phyloP scores from a whole-genome alignment of 2,797 vertebrate genomes.

The Heterohyrax brucei region DNA sequence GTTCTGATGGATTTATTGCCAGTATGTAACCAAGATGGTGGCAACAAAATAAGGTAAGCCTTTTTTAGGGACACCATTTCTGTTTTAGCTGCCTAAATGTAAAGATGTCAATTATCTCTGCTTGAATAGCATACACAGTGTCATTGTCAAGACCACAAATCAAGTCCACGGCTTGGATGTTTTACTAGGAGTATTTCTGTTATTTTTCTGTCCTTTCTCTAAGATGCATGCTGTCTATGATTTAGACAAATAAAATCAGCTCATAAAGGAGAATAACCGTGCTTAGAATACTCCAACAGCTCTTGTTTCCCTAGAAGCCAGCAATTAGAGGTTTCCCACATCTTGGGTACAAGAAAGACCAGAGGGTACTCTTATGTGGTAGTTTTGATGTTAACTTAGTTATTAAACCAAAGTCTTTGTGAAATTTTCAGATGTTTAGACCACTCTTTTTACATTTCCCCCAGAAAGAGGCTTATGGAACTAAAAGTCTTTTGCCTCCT shows the following conservation, averaged over 20 bases:
- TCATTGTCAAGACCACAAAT: not conserved
- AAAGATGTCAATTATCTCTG: not conserved
- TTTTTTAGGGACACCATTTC: not conserved
- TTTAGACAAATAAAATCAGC: not conserved
- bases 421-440: conserved; percentile 55
- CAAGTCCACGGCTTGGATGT: not conserved
- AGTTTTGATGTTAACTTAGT: conserved; percentile 76
- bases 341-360: conserved; percentile 39
- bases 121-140: not conserved
- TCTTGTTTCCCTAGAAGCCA: conserved; percentile 33
- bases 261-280: not conserved
- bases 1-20: conserved; percentile 98
- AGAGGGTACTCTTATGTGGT: conserved; percentile 26
- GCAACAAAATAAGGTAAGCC: conserved; percentile 97
- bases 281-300: not conserved
- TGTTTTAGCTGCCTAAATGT: not conserved
- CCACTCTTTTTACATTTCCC: conserved; percentile 56
- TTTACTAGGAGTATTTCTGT: not conserved
- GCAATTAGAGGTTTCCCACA: conserved; percentile 59
- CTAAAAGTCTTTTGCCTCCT: conserved; percentile 64
- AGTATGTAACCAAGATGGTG: conserved; percentile 98
- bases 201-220: not conserved
- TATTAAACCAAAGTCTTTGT: conserved; percentile 72
- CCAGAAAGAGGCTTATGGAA: conserved; percentile 56
- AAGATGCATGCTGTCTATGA: not conserved